phyloP scores from a whole-genome alignment of 2,113 vertebrate species.

The Orientallactaga bullata region DNA sequence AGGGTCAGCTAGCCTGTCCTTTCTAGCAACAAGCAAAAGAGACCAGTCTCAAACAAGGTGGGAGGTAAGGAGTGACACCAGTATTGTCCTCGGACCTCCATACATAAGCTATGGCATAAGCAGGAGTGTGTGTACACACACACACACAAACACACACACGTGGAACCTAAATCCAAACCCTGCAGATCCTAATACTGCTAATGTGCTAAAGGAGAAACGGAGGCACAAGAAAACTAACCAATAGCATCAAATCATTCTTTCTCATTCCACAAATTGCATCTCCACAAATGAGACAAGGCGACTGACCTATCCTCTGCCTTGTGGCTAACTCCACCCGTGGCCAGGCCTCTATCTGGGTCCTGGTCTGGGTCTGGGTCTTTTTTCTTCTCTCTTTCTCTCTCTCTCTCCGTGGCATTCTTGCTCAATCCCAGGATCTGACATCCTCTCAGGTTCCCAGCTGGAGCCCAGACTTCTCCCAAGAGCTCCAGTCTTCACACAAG shows the following conservation, averaged over 20 bases:
- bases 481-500: background rate
- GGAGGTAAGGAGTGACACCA: no score
- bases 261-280: background rate
- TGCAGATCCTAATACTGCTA: background rate
- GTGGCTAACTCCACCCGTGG: background rate
- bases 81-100: no score
- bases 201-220: background rate
- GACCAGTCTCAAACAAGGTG: no score
- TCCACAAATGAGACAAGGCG: background rate
- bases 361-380: fast-evolving
- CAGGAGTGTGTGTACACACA: no score
- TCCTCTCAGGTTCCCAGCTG: background rate
- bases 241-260: background rate
- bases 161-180: background rate
- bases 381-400: background rate
- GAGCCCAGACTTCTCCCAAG: no score
- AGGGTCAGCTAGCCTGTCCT: no score
- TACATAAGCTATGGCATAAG: no score
- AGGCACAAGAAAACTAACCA: background rate
- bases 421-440: background rate
- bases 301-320: fast-evolving
- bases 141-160: no score
- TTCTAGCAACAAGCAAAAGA: no score
- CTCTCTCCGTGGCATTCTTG: background rate
- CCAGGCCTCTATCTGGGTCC: background rate